Evolutionary conservation across 2,113 vertebrate species (phyloP).

Genomic region (Pachycephala philippinensis): DNA sequence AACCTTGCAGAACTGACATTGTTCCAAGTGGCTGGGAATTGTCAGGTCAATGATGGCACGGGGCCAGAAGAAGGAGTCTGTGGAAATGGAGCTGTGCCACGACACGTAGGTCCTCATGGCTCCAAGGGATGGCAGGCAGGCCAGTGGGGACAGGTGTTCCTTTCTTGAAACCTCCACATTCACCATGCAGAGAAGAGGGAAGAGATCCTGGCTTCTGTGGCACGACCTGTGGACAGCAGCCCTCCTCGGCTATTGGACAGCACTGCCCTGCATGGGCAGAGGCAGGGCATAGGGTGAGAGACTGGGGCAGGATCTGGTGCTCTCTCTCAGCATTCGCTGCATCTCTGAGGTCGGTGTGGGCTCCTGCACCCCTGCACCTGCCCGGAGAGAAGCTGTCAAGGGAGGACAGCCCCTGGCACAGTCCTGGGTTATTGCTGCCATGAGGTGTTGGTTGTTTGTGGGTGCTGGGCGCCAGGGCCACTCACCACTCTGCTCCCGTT

Average conservation of each 20-base stretch:
- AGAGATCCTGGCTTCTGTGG: not conserved
- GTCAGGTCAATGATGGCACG: not conserved
- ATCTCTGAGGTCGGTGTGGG: too few species aligned
- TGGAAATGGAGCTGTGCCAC: not conserved
- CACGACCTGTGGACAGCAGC: not conserved
- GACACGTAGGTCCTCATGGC: not conserved
- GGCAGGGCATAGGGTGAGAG: not conserved
- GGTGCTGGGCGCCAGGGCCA: not conserved
- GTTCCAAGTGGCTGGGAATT: not conserved
- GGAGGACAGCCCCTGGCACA: not conserved
- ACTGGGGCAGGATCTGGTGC: not conserved
- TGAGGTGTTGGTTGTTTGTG: not conserved
- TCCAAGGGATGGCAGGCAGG: not conserved
- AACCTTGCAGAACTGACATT: not conserved
- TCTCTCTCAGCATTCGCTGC: not conserved
- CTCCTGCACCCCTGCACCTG: not conserved
- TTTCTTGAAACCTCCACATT: not conserved
- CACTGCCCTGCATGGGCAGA: too few species aligned
- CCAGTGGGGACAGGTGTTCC: not conserved
- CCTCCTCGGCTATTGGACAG: not conserved
- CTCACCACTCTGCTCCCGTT: not conserved
- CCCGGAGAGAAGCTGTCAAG: not conserved
- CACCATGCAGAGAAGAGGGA: not conserved
- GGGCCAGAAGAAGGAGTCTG: not conserved
- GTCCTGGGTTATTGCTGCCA: not conserved